Evolutionary conservation across 1,140 invertebrate species (phyloP), one percentile per base, ranked within the genome.

Genomic region (Apis cerana): DNA sequence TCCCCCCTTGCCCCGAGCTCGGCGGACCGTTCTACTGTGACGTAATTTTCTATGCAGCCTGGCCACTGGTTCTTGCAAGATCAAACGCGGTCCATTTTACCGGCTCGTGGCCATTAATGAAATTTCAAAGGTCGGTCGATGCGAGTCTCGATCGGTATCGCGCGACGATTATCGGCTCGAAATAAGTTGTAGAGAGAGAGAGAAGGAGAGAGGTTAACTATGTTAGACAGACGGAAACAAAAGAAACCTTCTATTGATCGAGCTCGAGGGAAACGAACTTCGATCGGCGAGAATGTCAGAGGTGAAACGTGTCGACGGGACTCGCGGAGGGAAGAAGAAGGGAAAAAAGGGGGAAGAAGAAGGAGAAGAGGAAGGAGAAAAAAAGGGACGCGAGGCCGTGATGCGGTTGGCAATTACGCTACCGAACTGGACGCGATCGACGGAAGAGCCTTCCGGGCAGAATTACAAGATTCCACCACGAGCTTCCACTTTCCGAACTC

Each of bases 31-130:
- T 88, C 83, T 88, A 76, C 69, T 76, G 86, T 88, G 75, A 87
- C 75, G 78, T 82, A 87, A 88, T 88, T 88, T 83, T 85, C 84
- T 85, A 85, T 88, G 80, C 76, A 86, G 70, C 67, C 68, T 82
- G 72, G 50, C 71, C 83, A 76, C 79, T 0, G 33, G 62, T 81
- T 78, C 85, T 88, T 88, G 72, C 17, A 33, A 62, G 64, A 76
- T 88, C 82, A 82, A 87, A 88, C 59, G 69, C 72, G 80, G 19
- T 77, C 58, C 76, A 50, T 70, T 87, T 87, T 62, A 75, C n/a
- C 61, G 69, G 52, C 54, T 78, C 33, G 17, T 54, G 68, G 75
- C 59, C 75, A 19, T 72, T 80, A 62, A 80, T 43, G 5, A n/a
- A 61, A 56, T 71, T 52, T 27, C 43, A 5, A 33, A 48, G 48